A percentile compares a stretch with the other conserved stretches of the same genome.
Evolutionary conservation across 2,888 invertebrate species (phyloP).

Genomic region (Criorhina ranunculi): DNA sequence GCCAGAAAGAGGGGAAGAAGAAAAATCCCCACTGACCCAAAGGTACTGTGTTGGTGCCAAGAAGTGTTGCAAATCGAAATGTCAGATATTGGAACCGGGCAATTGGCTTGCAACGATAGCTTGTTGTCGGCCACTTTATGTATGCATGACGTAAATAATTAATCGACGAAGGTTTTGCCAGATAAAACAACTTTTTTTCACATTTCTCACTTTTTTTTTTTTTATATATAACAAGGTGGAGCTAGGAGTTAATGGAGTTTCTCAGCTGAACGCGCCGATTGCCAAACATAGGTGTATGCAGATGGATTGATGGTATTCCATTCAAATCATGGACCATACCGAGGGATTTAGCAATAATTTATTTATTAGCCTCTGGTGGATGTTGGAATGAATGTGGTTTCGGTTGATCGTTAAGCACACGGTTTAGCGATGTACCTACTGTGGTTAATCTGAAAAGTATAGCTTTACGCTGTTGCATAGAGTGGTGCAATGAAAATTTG

Average conservation of each 20-base stretch:
- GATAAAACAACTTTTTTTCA: constrained; percentile 22
- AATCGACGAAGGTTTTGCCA: constrained; percentile 60
- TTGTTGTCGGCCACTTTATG: constrained; percentile 49
- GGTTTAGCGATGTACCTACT: constrained; percentile 3
- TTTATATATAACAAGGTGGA: constrained; percentile 36
- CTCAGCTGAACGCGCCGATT: constrained; percentile 56
- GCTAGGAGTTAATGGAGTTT: constrained; percentile 51
- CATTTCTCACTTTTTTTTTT: constrained; percentile 5
- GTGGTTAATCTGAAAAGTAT: constrained; percentile 3
- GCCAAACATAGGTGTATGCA: constrained; percentile 35
- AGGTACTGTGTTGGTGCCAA: too few relatives aligned
- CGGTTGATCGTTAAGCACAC: not conserved
- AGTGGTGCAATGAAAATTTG: constrained; percentile 1
- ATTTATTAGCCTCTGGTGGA: constrained; percentile 56
- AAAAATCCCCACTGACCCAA: constrained; percentile 57
- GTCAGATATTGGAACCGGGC: constrained; percentile 61
- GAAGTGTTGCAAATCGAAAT: constrained; percentile 49
- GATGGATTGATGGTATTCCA: constrained; percentile 61
- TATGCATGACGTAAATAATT: constrained; percentile 52
- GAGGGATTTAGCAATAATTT: constrained; percentile 63
- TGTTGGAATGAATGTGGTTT: constrained; percentile 23
- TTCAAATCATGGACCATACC: constrained; percentile 49
- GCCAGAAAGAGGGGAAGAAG: constrained; percentile 15
- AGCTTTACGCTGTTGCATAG: not conserved
- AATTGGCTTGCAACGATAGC: constrained; percentile 54